A percentile compares a stretch with the other conserved stretches of the same genome.
Conservation (phyloP, 1,140 invertebrate species). For the Drosophila setifemur region DNA sequence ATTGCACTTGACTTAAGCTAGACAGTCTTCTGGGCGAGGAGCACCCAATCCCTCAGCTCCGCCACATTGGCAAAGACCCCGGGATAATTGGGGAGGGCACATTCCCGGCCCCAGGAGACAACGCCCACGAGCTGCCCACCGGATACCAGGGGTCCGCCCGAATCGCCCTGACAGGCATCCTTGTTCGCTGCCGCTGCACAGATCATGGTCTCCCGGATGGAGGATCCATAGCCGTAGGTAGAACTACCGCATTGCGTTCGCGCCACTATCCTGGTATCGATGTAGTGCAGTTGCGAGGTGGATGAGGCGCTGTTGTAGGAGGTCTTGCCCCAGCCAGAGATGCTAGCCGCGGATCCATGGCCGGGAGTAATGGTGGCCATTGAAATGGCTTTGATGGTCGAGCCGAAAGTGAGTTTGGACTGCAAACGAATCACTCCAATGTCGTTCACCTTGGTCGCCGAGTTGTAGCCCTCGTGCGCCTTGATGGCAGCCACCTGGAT, state of each 20-base stretch:
- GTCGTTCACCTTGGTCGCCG: slow-evolving; percentile 75
- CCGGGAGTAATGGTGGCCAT: slow-evolving; percentile 55
- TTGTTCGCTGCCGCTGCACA: slow-evolving; percentile 53
- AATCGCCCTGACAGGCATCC: slow-evolving; percentile 73
- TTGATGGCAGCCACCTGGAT: slow-evolving; percentile 38
- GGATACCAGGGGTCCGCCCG: slow-evolving; percentile 68
- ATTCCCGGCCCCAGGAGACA: slow-evolving; percentile 56
- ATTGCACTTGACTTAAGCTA: slow-evolving; percentile 30
- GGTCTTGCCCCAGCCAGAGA: slow-evolving; percentile 83
- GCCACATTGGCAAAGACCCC: slow-evolving; percentile 53
- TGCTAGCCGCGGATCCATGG: slow-evolving; percentile 41
- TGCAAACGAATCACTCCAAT: slow-evolving; percentile 83
- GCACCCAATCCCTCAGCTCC: slow-evolving; percentile 36
- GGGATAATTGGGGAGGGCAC: slow-evolving; percentile 44
- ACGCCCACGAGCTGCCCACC: slow-evolving; percentile 56
- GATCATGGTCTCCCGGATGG: slow-evolving; percentile 53
- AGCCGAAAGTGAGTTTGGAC: slow-evolving; percentile 52
- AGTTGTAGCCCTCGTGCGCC: slow-evolving; percentile 46
- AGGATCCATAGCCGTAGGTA: slow-evolving; percentile 53
- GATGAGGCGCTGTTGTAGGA: slow-evolving; percentile 14
- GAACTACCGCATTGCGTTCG: slow-evolving; percentile 38
- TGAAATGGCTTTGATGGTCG: slow-evolving; percentile 77
- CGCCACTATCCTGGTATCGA: slow-evolving; percentile 54
- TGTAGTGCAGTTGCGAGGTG: slow-evolving; percentile 35
- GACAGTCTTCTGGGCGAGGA: slow-evolving; percentile 23